phyloP scores from a whole-genome alignment of 2,797 vertebrate genomes.

The Nasua narica region DNA sequence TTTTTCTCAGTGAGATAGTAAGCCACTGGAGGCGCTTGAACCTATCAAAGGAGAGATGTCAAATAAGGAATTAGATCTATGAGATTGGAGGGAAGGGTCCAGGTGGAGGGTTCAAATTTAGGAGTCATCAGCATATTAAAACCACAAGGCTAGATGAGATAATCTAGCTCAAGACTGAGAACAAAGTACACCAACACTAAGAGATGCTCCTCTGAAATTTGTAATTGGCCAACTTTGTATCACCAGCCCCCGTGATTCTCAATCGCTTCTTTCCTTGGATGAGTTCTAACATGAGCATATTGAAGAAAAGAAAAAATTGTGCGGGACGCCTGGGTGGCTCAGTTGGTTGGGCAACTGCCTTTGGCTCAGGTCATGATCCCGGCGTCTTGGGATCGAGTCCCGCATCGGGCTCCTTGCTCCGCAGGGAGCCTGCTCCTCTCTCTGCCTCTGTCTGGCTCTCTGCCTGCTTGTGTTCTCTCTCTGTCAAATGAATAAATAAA shows the following conservation, averaged over 20 bases:
- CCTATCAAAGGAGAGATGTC: neutral
- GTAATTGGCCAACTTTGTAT: neutral
- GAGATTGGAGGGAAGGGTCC: neutral
- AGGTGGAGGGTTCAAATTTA: neutral
- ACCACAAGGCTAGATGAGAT: neutral
- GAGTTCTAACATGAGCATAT: neutral
- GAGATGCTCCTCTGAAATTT: neutral
- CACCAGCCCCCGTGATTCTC: neutral
- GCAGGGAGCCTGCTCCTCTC: too few relatives aligned
- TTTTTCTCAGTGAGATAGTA: neutral
- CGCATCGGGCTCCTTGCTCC: too few relatives aligned
- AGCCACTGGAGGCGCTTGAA: neutral
- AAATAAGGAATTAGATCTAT: neutral
- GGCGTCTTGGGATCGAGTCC: too few relatives aligned
- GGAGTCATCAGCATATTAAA: neutral
- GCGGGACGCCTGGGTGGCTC: too few relatives aligned
- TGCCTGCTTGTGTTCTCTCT: too few relatives aligned
- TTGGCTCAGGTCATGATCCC: too few relatives aligned
- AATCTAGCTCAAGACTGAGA: neutral
- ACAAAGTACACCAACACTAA: neutral
- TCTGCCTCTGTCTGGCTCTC: too few relatives aligned
- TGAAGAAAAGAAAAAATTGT: rapidly evolving
- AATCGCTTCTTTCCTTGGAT: neutral
- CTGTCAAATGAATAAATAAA: too few relatives aligned
- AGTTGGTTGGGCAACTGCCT: too few relatives aligned